These are phyloP conservation scores for Sarcophaga subvicina DNA, from an alignment of 2,888 invertebrate genomes.

Conservation along the genomic window DNA sequence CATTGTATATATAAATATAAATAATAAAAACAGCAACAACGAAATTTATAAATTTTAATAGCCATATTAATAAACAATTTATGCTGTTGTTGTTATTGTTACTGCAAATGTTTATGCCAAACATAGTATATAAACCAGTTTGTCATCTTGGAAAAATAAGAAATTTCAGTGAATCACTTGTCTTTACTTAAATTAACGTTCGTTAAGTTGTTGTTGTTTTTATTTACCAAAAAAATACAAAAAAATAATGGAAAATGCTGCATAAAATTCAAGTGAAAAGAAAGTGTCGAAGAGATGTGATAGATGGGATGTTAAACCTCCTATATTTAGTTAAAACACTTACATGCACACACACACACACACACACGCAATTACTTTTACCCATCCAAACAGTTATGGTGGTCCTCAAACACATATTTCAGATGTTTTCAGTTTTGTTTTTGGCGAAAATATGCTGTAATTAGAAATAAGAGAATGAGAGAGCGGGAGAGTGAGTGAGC, in stretches of 20 bases:
- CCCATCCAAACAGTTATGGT: neutral
- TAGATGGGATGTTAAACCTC: too few relatives aligned
- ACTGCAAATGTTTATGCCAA: neutral
- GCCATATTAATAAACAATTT: constrained; percentile 8
- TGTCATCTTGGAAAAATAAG: too few relatives aligned
- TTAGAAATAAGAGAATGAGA: constrained; percentile 19
- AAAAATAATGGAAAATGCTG: neutral
- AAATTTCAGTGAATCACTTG: too few relatives aligned
- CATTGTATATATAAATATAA: neutral
- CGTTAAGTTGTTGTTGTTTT: neutral
- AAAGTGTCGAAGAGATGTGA: neutral
- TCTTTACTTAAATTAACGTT: too few relatives aligned
- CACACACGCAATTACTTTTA: neutral
- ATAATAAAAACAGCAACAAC: constrained; percentile 7
- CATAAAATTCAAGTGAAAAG: neutral
- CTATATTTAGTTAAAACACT: too few relatives aligned
- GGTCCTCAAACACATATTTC: neutral
- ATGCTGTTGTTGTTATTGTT: constrained; percentile 11
- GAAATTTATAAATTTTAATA: neutral
- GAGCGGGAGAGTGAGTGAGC: constrained; percentile 3
- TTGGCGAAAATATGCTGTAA: constrained; percentile 8
- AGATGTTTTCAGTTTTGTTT: neutral
- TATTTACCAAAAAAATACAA: neutral
- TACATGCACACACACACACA: too few relatives aligned
- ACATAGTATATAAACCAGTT: too few relatives aligned